Base-by-base conservation (phyloP, 2,888 invertebrate genomes). In the Galerucella pusilla region DNA sequence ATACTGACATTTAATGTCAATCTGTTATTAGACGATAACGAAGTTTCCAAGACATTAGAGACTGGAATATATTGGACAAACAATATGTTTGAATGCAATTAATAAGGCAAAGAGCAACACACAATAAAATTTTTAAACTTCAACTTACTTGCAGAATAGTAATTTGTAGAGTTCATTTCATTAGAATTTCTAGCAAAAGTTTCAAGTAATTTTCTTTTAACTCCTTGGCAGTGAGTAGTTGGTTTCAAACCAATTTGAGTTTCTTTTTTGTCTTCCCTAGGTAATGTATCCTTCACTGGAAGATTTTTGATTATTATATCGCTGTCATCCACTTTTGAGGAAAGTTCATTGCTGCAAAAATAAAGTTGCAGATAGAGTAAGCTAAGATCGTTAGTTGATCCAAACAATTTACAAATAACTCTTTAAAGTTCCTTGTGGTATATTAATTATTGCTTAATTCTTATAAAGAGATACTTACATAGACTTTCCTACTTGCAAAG, bases 221-320 rank as follows among this genome's bases (percentile, higher is more conserved):
- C 84, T 20, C 86, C 81, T 82, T 85, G 86, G 83, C 85, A 85
- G 82, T 85, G 85, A 68, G 80, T 75, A 65, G 77, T 61, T 25
- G 78, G 68, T 80, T 80, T 82, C 80, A 81, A 80, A 81, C 81
- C 46, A 54, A 68, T 74, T 16, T 59, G 65, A 74, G 5, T 20
- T 20, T 77, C 77, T 16, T 71, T 74, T 64, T 71, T 73, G 28
- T 68, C 68, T 28, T 76, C 77, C 65, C 45, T 78, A 20, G 71
- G 42, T 46, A 57, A 65, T 54, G 54, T 73, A 12, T 77, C 77
- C 28, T 73, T 35, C 25, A 68, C 65, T 52, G 77, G 74, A 63
- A 60, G 52, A 60, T 77, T 77, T 16, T 77, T 73, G 2, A 79
- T 76, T 25, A 79, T 79, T n/a, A 79, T 78, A 16, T 73, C 64